phyloP scores from a whole-genome alignment of 64 coral and sea anemone genomes.

The Exaiptasia diaphana region DNA sequence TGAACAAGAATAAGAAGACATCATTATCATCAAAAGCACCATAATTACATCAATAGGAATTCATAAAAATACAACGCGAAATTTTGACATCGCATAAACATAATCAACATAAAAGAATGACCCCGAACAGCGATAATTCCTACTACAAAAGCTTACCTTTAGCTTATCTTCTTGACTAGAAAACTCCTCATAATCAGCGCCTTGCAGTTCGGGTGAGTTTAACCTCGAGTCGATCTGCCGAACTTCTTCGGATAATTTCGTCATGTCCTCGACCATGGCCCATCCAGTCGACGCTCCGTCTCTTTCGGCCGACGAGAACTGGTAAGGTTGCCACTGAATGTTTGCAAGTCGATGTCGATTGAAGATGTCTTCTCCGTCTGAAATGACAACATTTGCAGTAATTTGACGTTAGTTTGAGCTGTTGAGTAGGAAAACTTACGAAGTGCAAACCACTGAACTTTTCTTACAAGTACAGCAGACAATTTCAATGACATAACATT shows the following conservation, averaged over 20 bases:
- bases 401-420: not conserved
- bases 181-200: slow-evolving; percentile 94
- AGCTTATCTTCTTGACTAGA: slow-evolving; percentile 96
- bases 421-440: too few relatives aligned
- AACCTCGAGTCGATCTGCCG: slow-evolving; percentile 52
- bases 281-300: slow-evolving; percentile 61
- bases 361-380: slow-evolving; percentile 82
- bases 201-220: slow-evolving; percentile 79
- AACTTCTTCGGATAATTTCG: slow-evolving; percentile 80
- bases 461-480: too few relatives aligned
- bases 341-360: slow-evolving; percentile 55
- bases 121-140: too few relatives aligned
- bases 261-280: slow-evolving; percentile 78
- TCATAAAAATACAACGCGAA: too few relatives aligned
- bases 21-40: too few relatives aligned
- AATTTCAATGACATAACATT: too few relatives aligned
- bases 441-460: too few relatives aligned
- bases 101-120: too few relatives aligned
- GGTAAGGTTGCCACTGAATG: slow-evolving; percentile 53
- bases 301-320: not conserved
- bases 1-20: too few relatives aligned
- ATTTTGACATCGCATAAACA: too few relatives aligned
- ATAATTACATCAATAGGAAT: too few relatives aligned
- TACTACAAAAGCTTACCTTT: slow-evolving; percentile 71
- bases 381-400: too few relatives aligned